A percentile compares a stretch with the other conserved stretches of the same genome.
These are phyloP conservation scores for Andrena trimmerana DNA, from an alignment of 2,888 invertebrate species.

Conservation along the genomic window DNA sequence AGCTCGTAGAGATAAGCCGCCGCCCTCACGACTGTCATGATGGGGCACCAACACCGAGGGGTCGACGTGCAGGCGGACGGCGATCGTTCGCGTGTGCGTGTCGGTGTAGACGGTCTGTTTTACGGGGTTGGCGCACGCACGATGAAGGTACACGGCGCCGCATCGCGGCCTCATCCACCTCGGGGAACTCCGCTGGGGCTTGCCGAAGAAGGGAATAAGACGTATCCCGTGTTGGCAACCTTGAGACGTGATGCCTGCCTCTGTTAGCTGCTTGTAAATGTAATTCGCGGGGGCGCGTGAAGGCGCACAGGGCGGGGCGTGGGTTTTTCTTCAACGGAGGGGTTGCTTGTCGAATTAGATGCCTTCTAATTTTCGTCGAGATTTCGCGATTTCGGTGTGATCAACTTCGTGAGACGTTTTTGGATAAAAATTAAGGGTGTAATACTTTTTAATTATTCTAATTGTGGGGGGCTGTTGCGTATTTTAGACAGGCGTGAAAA, in stretches of 20 bases:
- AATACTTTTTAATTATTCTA: background rate
- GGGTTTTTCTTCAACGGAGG: conserved; percentile 25
- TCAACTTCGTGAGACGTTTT: no score
- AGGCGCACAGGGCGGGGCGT: conserved; percentile 6
- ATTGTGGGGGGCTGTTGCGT: background rate
- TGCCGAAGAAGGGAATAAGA: conserved; percentile 42
- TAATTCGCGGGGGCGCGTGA: conserved; percentile 44
- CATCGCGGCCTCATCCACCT: conserved; percentile 55
- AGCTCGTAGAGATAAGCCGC: conserved; percentile 79
- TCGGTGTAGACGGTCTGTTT: conserved; percentile 30
- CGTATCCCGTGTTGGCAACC: conserved; percentile 53
- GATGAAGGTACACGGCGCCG: conserved; percentile 27
- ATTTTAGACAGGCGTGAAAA: no score
- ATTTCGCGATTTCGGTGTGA: no score
- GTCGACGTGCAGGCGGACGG: conserved; percentile 9
- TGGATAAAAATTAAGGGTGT: no score
- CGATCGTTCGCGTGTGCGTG: background rate
- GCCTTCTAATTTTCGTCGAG: background rate
- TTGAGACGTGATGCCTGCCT: conserved; percentile 33
- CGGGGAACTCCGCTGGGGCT: conserved; percentile 47
- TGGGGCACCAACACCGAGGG: conserved; percentile 55
- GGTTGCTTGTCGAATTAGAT: background rate
- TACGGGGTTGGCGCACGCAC: conserved; percentile 30
- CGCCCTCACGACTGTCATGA: conserved; percentile 69
- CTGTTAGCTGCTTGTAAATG: conserved; percentile 40